Conservation (phyloP, 2,113 vertebrate species). For the Picathartes gymnocephalus region DNA sequence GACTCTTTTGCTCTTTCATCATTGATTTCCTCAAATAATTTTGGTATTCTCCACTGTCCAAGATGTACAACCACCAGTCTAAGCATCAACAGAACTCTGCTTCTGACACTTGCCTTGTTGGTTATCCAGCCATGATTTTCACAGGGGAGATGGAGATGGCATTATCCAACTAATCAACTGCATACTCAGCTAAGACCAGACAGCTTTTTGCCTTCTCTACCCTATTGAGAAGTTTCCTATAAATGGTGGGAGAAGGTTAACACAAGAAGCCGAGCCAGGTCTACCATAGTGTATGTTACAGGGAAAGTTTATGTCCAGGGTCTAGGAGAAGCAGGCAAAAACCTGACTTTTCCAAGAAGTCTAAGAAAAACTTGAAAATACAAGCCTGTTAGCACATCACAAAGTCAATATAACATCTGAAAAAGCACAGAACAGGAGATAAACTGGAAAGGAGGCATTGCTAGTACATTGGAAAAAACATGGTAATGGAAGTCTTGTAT, state of each 20-base stretch:
- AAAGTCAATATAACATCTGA: not conserved
- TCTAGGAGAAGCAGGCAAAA: not conserved
- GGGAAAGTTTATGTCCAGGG: not conserved
- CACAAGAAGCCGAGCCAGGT: not conserved
- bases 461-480: not conserved
- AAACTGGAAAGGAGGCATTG: not conserved
- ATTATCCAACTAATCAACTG: not conserved
- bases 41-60: not conserved
- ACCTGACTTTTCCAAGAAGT: not conserved
- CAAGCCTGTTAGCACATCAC: not conserved
- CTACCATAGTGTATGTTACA: rapidly evolving
- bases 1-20: not conserved
- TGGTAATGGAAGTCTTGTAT: not conserved
- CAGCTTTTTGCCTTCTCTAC: not conserved
- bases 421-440: not conserved
- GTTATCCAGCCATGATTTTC: not conserved
- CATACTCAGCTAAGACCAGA: not conserved
- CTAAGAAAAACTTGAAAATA: not conserved
- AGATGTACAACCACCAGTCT: not conserved
- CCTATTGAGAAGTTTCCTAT: not conserved
- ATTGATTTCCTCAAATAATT: not conserved
- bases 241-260: not conserved
- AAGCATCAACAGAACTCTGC: not conserved
- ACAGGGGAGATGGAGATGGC: not conserved
- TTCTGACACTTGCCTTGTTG: not conserved